Evolutionary conservation across 2,797 vertebrate genomes (phyloP), one percentile per base, ranked within the genome.

Genomic region (Pogonophryne albipinna): DNA sequence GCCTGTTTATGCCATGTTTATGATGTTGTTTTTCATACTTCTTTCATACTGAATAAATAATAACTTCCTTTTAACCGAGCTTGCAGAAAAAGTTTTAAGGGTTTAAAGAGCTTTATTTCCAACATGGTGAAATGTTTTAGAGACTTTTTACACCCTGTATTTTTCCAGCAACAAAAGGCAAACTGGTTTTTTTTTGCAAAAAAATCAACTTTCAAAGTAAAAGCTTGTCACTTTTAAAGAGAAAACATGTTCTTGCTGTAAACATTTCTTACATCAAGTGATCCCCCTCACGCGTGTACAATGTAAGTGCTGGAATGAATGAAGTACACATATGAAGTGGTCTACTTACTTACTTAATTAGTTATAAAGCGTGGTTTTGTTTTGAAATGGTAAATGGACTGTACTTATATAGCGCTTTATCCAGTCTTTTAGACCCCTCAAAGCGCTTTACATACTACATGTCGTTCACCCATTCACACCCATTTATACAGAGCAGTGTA

Each of bases 131-230:
- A 7, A 46, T 10, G 4, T 15, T 14, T 8, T 12, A 7, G 10
- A 17, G 10, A 17, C 23, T 57, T 49, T 57, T 0, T n/a, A 49
- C 47, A 44, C 7, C 0, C 3, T 47, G 20, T 41, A 16, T 15
- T 17, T 71, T n/a, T 7, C 6, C 55, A 57, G 47, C 9, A 15
- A 10, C 19, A 20, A 15, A 59, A 3, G 31, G 27, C 20, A 23
- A 45, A 4, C 23, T 2, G 12, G 55, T 53, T 41, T 27, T n/a
- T 60, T 49, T 34, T 47, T 31, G 47, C 3, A 17, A 14, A 47
- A 42, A 14, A 14, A 4, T 16, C 10, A 16, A 13, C 47, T 11
- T 65, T 83, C 77, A 74, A 45, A 84, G 66, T 70, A 66, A 78
- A 27, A 78, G 11, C 3, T 10, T 12, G 10, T 34, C 58, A 17